These are phyloP conservation scores for Sialia sialis DNA, from an alignment of 2,113 vertebrate species.

Conservation along the genomic window DNA sequence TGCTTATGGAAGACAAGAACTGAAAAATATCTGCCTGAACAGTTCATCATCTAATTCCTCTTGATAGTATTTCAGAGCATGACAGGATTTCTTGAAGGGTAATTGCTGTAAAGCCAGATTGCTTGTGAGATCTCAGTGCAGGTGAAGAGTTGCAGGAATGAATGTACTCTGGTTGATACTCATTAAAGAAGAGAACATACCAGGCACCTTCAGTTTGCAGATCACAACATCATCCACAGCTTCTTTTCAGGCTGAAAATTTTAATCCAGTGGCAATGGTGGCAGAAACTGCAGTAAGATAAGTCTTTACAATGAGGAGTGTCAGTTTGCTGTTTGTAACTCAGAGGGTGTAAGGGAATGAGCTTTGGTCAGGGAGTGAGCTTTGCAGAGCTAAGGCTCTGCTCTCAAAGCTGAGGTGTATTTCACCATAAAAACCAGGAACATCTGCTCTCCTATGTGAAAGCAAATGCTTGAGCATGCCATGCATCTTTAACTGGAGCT, in stretches of 20 bases:
- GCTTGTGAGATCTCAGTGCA: neutral
- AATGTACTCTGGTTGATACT: neutral
- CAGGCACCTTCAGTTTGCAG: neutral
- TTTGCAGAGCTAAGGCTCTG: neutral
- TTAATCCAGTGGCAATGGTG: neutral
- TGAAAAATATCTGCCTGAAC: conserved; percentile 4
- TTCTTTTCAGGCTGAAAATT: neutral
- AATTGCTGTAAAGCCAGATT: neutral
- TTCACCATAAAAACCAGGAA: neutral
- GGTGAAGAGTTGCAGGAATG: neutral
- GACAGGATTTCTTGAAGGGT: neutral
- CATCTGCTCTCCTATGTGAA: fast-evolving
- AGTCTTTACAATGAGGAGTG: neutral
- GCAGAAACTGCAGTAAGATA: neutral
- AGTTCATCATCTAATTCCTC: neutral
- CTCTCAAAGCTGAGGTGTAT: neutral
- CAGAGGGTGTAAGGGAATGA: neutral
- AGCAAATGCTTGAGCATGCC: neutral
- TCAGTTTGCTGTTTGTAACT: neutral
- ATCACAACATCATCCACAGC: neutral
- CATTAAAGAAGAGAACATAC: neutral
- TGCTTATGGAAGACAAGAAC: neutral
- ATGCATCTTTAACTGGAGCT: neutral
- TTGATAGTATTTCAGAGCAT: neutral
- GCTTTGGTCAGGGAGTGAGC: neutral